Conservation (phyloP, 2,888 invertebrate species). For the Crepidodera aurea region DNA sequence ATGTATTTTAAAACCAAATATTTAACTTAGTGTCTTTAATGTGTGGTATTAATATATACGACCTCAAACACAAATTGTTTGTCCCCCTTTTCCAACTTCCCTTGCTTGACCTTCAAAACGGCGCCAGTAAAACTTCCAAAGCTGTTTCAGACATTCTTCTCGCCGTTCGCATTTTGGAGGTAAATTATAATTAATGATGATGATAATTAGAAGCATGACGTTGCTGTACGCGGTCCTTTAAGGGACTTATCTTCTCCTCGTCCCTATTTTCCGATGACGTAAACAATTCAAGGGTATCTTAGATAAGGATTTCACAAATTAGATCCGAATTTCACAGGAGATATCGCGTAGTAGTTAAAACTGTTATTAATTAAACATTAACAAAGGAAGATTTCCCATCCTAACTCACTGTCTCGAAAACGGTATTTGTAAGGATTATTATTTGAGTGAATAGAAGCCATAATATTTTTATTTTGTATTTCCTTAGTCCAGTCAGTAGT, state of each 20-base stretch:
- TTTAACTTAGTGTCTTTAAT: too few species aligned
- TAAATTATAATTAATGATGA: slow-evolving; percentile 1
- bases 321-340: background rate
- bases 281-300: background rate
- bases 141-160: background rate
- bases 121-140: background rate
- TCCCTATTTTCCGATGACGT: background rate
- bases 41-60: too few species aligned
- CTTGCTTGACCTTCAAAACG: background rate
- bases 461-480: too few species aligned
- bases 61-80: too few species aligned
- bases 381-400: too few species aligned
- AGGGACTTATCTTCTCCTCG: background rate
- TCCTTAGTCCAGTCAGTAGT: too few species aligned
- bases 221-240: background rate
- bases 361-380: too few species aligned
- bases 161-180: background rate
- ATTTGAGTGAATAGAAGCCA: too few species aligned
- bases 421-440: too few species aligned
- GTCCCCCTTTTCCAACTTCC: too few species aligned
- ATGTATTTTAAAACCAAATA: too few species aligned
- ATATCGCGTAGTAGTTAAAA: background rate
- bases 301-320: background rate
- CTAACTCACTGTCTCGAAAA: too few species aligned
- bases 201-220: background rate